Conservation (phyloP, 2,113 vertebrate genomes). For the Montifringilla adamsi region DNA sequence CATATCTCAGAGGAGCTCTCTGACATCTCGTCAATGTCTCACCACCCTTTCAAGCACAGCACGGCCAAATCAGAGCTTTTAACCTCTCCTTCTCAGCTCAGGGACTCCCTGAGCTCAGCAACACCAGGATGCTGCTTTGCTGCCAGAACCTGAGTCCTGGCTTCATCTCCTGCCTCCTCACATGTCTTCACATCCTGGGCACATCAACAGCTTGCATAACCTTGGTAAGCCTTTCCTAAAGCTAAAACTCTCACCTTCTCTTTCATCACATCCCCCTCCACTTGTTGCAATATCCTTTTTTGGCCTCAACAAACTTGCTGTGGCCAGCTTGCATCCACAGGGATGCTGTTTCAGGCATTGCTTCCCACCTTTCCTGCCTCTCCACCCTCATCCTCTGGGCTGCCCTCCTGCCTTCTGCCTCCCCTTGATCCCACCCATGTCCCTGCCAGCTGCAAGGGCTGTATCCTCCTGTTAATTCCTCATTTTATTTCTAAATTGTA, state of each 20-base stretch:
- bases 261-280: constrained; percentile 2
- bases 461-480: neutral
- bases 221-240: neutral
- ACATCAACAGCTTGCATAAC: neutral
- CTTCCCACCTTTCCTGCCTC: neutral
- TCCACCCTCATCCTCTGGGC: neutral
- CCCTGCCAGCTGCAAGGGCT: neutral
- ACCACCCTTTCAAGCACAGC: neutral
- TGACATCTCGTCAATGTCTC: neutral
- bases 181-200: neutral
- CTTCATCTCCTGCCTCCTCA: neutral
- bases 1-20: neutral
- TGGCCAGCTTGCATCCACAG: neutral
- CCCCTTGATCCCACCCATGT: neutral
- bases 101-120: neutral
- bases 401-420: neutral
- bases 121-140: neutral
- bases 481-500: neutral
- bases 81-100: neutral
- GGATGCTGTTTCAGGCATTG: neutral
- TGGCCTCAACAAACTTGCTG: neutral
- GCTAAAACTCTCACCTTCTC: neutral
- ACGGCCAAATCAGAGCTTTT: neutral
- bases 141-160: neutral
- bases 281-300: constrained; percentile 17